Conservation (phyloP, 30 jellyfish, hydroid and myxozoan species). For the Mastigias papua region DNA sequence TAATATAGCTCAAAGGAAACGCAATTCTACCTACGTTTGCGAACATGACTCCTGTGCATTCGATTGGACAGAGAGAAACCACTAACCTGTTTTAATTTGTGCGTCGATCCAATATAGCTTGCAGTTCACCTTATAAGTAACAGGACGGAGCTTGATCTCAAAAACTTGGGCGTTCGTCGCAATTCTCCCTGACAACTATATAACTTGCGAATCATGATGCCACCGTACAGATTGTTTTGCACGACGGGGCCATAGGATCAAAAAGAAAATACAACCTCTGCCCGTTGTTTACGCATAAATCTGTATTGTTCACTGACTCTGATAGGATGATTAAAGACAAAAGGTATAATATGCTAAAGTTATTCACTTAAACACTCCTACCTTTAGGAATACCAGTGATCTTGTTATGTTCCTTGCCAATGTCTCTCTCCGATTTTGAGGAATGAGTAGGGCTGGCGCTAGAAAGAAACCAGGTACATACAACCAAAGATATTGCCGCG, state of each 20-base stretch:
- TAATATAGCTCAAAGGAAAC: too few species aligned
- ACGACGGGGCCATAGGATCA: slow-evolving; percentile 40
- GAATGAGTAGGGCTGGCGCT: slow-evolving; percentile 43
- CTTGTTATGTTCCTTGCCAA: slow-evolving; percentile 19
- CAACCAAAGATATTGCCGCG: too few species aligned
- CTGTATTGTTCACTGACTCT: slow-evolving; percentile 30
- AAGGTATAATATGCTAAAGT: slow-evolving; percentile 39
- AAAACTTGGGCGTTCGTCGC: not conserved
- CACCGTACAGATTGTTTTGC: not conserved
- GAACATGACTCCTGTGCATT: too few species aligned
- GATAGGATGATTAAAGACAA: slow-evolving; percentile 49
- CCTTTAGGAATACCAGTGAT: slow-evolving; percentile 47
- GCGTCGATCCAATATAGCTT: not conserved
- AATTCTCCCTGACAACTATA: not conserved
- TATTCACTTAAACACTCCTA: slow-evolving; percentile 62
- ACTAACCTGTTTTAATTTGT: too few species aligned
- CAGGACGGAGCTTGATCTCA: not conserved
- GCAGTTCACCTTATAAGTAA: not conserved
- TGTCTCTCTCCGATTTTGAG: slow-evolving; percentile 45
- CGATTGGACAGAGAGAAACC: too few species aligned
- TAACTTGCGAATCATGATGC: not conserved
- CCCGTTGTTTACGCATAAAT: slow-evolving; percentile 62
- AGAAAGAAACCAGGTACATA: too few species aligned
- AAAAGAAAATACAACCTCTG: slow-evolving; percentile 16
- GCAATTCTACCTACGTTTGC: too few species aligned